Conservation (phyloP, 2,113 vertebrate species). For the Mugil cephalus region DNA sequence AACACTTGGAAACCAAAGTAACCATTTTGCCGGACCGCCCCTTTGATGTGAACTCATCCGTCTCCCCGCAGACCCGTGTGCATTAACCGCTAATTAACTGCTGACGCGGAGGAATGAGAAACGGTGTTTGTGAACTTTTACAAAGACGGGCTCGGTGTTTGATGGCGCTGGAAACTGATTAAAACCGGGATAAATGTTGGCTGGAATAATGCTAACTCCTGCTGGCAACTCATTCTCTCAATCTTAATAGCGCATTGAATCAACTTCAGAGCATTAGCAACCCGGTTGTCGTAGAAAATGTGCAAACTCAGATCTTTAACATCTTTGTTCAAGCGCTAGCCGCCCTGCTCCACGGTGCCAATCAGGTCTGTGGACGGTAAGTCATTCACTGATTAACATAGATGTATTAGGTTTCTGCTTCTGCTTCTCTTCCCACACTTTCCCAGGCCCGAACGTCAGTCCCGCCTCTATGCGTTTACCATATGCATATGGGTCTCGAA, state of each 20-base stretch:
- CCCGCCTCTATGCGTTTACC: conserved; percentile 49
- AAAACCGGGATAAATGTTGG: conserved; percentile 58
- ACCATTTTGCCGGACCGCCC: conserved; percentile 68
- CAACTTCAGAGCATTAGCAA: conserved; percentile 45
- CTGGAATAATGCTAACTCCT: conserved; percentile 51
- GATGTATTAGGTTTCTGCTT: conserved; percentile 22
- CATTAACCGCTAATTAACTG: conserved; percentile 82
- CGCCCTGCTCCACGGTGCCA: conserved; percentile 13
- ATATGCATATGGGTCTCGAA: conserved; percentile 52
- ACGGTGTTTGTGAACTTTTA: conserved; percentile 71
- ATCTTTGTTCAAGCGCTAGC: conserved; percentile 40
- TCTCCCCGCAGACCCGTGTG: conserved; percentile 70
- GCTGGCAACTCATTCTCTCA: conserved; percentile 46
- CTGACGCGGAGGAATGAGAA: conserved; percentile 69
- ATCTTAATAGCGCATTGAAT: conserved; percentile 47
- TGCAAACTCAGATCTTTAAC: conserved; percentile 46
- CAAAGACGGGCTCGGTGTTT: conserved; percentile 66
- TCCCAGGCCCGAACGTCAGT: conserved; percentile 29
- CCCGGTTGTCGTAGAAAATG: conserved; percentile 31
- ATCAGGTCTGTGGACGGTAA: conserved; percentile 12
- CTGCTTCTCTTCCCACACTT: conserved; percentile 7
- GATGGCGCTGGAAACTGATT: conserved; percentile 72
- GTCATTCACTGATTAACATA: conserved; percentile 24
- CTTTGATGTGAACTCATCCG: conserved; percentile 79
- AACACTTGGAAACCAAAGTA: conserved; percentile 71